Base-by-base conservation (phyloP, 2,797 vertebrate species). In the Buphagus erythrorhynchus region DNA sequence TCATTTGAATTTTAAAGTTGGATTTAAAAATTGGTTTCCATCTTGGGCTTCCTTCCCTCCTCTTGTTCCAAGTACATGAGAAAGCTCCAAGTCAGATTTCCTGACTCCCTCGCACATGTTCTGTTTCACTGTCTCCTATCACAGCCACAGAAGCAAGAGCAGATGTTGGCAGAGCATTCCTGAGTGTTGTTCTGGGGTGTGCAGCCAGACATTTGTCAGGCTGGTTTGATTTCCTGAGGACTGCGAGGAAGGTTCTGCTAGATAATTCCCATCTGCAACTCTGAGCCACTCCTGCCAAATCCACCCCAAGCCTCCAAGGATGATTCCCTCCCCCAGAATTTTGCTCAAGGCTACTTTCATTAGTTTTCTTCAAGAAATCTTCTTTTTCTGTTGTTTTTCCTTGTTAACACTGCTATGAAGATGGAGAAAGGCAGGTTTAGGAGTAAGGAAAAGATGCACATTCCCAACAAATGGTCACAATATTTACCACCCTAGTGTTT, bases 91-190 rank as follows among this genome's bases (percentile, higher is more conserved):
- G 80, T 11, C 68, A 72, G 57, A 79, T 73, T 76, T 38, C n/a
- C 83, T 59, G 80, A 63, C 74, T 93, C 76, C 31, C 88, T 81
- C 31, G 9, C 73, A 88, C 66, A 69, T 0, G 7, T 73, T 93
- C 71, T 74, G 62, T 73, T 90, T 58, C 35, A 25, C 91, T 88
- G 73, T 73, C 63, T 72, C 67, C 71, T 67, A 51, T 45, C 69
- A 71, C 69, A 88, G 59, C n/a, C 90, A n/a, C 83, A 79, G 55
- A 81, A 94, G 83, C 85, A 84, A 86, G 69, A 93, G 88, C 94
- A 95, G 95, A 86, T 96, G 93, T 94, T 91, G 94, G 59, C 75
- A 82, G 96, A 95, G 96, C 95, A 96, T 94, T 86, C 76, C 73
- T 29, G 63, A 83, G 66, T n/a, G 52, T 52, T 2, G 13, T 55